Evolutionary conservation across 2,888 invertebrate species (phyloP), one percentile per base, ranked within the genome.

Genomic region (Agrilus cyanescens): DNA sequence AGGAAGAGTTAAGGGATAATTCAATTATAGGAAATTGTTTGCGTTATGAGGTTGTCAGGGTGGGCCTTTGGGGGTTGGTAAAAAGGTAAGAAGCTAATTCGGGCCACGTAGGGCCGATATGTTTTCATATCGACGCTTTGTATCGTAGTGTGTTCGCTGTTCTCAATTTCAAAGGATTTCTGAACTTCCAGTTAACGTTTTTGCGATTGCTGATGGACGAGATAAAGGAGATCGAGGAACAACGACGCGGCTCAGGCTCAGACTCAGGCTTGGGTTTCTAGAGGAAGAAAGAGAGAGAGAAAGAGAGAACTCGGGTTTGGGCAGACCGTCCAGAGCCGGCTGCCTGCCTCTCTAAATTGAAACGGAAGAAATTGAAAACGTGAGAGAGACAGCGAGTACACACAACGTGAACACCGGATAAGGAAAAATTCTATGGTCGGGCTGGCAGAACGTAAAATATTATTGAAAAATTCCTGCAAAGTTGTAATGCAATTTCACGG

Each of bases 331-430:
- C 25, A 25, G 25, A 25, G 25, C 10, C 25, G 25, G 8, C 25
- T 20, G 20, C 20, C 5, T 25, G 25, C 25, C 25, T 60, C 60
- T 60, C 57, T 51, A 54, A 61, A 60, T 61, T 59, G 59, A 59
- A 61, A 59, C 56, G 58, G 55, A 55, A 58, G 58, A 56, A 61
- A 61, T 61, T 60, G 59, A 58, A 60, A 60, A 59, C 59, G 58
- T 48, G 53, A 52, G 49, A 49, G 52, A 46, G 47, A 49, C 44
- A 43, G 25, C 25, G 8, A 46, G 49, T 52, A 49, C 49, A 52
- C 50, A 50, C 10, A 25, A 25, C 25, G 25, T 25, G 25, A 25
- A 25, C 25, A 53, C 53, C 53, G 53, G 56, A 56, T 54, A 57
- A 52, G 56, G 56, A 56, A 57, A 56, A 58, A 57, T 55, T 54